A percentile compares a stretch with the other conserved stretches of the same genome.
These are phyloP conservation scores for Theretra japonica DNA, from an alignment of 2,888 invertebrate genomes.

Conservation along the genomic window DNA sequence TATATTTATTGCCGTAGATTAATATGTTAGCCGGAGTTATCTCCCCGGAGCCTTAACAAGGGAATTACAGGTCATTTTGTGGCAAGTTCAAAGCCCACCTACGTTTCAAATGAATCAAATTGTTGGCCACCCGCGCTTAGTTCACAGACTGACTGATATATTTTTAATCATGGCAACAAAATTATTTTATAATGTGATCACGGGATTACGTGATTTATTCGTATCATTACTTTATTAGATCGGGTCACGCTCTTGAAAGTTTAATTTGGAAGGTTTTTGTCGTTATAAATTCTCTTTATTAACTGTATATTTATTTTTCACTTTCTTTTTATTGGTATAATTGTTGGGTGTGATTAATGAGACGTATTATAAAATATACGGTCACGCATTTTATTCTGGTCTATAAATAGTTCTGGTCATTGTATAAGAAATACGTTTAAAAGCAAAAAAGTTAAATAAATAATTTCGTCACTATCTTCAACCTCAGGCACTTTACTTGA, in stretches of 20 bases:
- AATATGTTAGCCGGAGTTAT: conserved; percentile 70
- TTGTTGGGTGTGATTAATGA: background rate
- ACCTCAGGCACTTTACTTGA: too few relatives aligned
- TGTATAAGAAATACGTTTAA: too few relatives aligned
- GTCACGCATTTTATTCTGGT: too few relatives aligned
- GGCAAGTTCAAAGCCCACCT: conserved; percentile 75
- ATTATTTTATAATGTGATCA: conserved; percentile 52
- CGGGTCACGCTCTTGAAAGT: conserved; percentile 35
- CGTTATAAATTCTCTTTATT: background rate
- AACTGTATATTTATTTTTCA: conserved; percentile 4
- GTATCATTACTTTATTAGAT: conserved; percentile 35
- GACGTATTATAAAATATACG: too few relatives aligned
- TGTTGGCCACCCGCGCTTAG: conserved; percentile 71
- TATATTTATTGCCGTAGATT: conserved; percentile 72
- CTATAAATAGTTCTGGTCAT: too few relatives aligned
- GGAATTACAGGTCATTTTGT: conserved; percentile 79
- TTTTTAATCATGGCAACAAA: conserved; percentile 59
- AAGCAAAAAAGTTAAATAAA: too few relatives aligned
- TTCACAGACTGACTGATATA: conserved; percentile 61
- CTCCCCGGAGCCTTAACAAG: conserved; percentile 71
- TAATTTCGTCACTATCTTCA: too few relatives aligned
- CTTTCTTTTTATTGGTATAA: background rate
- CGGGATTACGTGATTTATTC: conserved; percentile 28
- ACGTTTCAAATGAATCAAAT: conserved; percentile 73
- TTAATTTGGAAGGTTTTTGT: conserved; percentile 7